These are phyloP conservation scores for Eidolon helvum DNA, from an alignment of 2,113 vertebrate genomes.

Conservation along the genomic window DNA sequence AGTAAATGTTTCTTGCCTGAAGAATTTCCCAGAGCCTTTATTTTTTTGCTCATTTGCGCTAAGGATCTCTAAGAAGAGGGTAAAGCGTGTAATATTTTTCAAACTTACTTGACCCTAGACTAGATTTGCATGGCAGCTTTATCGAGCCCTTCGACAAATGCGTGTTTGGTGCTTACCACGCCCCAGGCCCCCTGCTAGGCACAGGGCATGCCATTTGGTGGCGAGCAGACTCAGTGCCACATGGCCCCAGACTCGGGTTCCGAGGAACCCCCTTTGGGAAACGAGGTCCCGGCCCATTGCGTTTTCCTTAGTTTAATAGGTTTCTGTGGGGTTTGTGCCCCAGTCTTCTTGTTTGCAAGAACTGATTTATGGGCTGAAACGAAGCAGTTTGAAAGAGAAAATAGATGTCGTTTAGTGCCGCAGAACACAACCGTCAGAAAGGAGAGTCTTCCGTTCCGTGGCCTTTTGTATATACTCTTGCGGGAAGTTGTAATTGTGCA, in stretches of 20 bases:
- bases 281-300: neutral
- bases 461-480: neutral
- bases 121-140: rapidly evolving
- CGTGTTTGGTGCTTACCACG: neutral
- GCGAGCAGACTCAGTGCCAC: too few species aligned
- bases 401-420: neutral
- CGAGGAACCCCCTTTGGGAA: neutral
- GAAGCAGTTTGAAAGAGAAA: neutral
- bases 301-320: neutral
- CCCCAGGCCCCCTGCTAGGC: neutral
- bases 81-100: neutral
- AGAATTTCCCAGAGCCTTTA: neutral
- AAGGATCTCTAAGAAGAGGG: neutral
- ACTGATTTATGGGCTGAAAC: neutral
- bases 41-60: neutral
- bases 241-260: too few species aligned
- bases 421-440: neutral
- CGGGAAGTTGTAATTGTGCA: neutral
- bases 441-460: neutral
- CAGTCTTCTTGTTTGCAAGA: neutral
- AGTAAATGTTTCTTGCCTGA: neutral
- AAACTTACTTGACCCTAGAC: neutral
- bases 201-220: neutral
- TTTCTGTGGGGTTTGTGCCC: neutral
- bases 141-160: neutral